These are phyloP conservation scores for Crypturellus tataupa DNA, from an alignment of 2,797 vertebrate species.

Conservation along the genomic window DNA sequence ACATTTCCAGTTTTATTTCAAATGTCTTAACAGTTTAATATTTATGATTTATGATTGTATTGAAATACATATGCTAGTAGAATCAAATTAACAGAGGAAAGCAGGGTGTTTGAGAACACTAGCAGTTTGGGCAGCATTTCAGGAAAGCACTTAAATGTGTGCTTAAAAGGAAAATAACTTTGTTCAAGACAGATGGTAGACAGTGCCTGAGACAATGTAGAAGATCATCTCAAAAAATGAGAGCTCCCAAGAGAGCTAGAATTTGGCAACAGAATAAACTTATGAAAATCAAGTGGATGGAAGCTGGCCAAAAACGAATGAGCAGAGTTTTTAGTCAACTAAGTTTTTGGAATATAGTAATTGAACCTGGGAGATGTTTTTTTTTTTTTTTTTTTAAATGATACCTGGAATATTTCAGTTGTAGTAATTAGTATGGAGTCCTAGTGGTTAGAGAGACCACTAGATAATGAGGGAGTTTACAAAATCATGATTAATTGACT, in stretches of 20 bases:
- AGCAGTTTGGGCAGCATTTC: conserved; percentile 59
- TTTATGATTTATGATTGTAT: neutral
- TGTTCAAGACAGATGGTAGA: conserved; percentile 42
- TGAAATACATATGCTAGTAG: neutral
- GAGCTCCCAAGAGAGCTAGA: conserved; percentile 30
- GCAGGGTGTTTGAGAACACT: neutral
- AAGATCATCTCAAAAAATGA: conserved; percentile 51
- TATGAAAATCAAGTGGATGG: neutral
- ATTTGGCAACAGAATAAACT: conserved; percentile 43
- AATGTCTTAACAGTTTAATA: neutral
- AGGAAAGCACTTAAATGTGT: conserved; percentile 63
- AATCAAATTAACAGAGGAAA: neutral
- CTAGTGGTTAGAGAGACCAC: neutral
- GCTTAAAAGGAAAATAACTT: conserved; percentile 21
- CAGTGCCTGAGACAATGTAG: conserved; percentile 19
- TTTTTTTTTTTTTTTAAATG: neutral
- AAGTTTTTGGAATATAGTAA: neutral
- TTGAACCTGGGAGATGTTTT: neutral
- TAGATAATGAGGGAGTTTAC: neutral
- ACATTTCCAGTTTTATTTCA: neutral
- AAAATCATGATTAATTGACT: neutral
- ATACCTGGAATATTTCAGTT: neutral
- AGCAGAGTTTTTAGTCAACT: neutral
- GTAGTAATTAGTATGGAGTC: neutral
- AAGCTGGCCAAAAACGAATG: neutral